These are phyloP conservation scores for Lethenteron reissneri DNA, from an alignment of 2,113 vertebrate species.

Conservation along the genomic window DNA sequence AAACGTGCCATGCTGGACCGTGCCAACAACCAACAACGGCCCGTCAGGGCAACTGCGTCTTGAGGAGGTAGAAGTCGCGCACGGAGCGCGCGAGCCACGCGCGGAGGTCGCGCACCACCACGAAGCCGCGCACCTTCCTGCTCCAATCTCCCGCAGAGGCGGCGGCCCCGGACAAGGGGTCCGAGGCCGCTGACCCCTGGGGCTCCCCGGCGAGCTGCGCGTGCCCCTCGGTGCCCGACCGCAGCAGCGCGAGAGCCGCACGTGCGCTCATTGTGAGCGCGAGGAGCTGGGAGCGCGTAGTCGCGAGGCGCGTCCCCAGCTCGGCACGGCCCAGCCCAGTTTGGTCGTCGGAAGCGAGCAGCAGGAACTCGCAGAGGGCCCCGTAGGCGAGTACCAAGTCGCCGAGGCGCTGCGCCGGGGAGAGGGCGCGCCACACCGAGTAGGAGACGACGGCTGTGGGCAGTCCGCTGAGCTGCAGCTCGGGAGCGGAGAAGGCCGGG, in stretches of 20 bases:
- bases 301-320: conserved; percentile 15
- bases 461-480: conserved; percentile 16
- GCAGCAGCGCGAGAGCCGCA: conserved; percentile 9
- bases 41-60: conserved; percentile 11
- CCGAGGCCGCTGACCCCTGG: background rate
- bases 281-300: conserved; percentile 14
- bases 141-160: conserved; percentile 15
- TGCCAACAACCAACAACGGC: too few relatives aligned
- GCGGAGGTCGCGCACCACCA: conserved; percentile 17
- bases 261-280: conserved; percentile 11
- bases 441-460: conserved; percentile 14
- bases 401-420: conserved; percentile 12
- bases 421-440: conserved; percentile 16
- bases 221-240: conserved; percentile 16
- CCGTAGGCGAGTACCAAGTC: conserved; percentile 14
- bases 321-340: conserved; percentile 12
- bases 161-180: conserved; percentile 9
- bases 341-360: conserved; percentile 19
- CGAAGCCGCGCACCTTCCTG: conserved; percentile 21
- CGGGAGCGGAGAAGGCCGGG: conserved; percentile 14
- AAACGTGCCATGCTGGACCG: too few relatives aligned
- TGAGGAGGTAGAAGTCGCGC: conserved; percentile 19
- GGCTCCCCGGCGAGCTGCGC: conserved; percentile 13
- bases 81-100: conserved; percentile 19
- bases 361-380: conserved; percentile 18